Conservation (phyloP, 2,888 invertebrate species). For the Ethmia dodecea region DNA sequence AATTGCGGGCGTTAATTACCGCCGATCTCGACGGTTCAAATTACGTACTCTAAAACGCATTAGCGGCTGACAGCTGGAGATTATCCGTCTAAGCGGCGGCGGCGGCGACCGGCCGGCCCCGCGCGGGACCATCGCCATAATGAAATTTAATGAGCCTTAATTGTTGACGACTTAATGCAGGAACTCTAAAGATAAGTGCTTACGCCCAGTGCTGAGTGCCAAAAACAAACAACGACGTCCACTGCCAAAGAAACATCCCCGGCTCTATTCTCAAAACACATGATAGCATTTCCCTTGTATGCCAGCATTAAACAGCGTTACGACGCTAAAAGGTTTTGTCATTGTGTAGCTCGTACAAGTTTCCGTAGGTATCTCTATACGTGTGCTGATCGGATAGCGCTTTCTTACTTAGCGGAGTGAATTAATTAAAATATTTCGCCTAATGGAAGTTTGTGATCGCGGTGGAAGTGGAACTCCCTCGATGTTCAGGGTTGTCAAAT, state of each 20-base stretch:
- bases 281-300: slow-evolving; percentile 19
- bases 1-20: slow-evolving; percentile 75
- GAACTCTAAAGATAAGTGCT: slow-evolving; percentile 66
- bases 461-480: slow-evolving; percentile 14
- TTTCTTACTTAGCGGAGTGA: slow-evolving; percentile 23
- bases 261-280: slow-evolving; percentile 23
- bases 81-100: slow-evolving; percentile 73
- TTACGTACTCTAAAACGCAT: slow-evolving; percentile 79
- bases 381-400: slow-evolving; percentile 19
- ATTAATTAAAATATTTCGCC: slow-evolving; percentile 28
- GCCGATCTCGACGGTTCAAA: slow-evolving; percentile 75
- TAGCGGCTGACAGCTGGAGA: slow-evolving; percentile 76
- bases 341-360: slow-evolving; percentile 19
- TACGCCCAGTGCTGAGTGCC: slow-evolving; percentile 41
- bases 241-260: slow-evolving; percentile 29
- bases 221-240: slow-evolving; percentile 48
- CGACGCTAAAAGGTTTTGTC: slow-evolving; percentile 30
- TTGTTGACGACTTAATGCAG: slow-evolving; percentile 74
- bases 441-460: slow-evolving; percentile 25
- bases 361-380: slow-evolving; percentile 14
- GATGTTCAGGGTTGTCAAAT: not conserved
- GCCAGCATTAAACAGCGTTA: slow-evolving; percentile 22
- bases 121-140: slow-evolving; percentile 41
- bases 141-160: slow-evolving; percentile 76
- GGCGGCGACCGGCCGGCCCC: slow-evolving; percentile 37